Evolutionary conservation across 2,113 vertebrate genomes (phyloP).

Genomic region (Uria aalge): DNA sequence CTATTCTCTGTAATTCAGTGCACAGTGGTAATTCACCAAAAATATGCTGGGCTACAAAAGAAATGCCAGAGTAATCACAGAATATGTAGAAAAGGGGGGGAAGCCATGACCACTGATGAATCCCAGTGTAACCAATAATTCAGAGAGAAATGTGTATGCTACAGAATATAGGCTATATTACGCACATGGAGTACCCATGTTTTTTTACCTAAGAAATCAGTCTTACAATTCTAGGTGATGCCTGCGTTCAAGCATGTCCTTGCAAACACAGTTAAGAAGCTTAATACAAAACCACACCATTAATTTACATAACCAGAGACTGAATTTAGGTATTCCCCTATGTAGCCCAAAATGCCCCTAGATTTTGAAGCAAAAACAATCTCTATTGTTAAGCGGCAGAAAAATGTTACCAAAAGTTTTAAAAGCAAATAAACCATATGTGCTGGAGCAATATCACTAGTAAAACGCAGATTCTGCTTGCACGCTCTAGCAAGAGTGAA

Average conservation of each 20-base stretch:
- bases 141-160: background rate
- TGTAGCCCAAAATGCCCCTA: background rate
- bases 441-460: background rate
- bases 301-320: background rate
- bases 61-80: background rate
- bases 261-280: background rate
- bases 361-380: background rate
- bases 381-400: background rate
- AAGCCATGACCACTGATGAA: background rate
- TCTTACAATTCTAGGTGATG: background rate
- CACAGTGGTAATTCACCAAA: background rate
- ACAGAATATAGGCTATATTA: background rate
- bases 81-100: background rate
- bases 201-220: background rate
- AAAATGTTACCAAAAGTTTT: background rate
- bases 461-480: background rate
- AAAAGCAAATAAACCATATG: background rate
- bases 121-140: background rate
- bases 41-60: background rate
- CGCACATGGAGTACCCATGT: accelerated
- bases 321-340: background rate
- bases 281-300: background rate
- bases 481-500: background rate
- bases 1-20: background rate
- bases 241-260: background rate